Evolutionary conservation across 2,113 vertebrate species (phyloP).

Genomic region (Hippocampus abdominalis): DNA sequence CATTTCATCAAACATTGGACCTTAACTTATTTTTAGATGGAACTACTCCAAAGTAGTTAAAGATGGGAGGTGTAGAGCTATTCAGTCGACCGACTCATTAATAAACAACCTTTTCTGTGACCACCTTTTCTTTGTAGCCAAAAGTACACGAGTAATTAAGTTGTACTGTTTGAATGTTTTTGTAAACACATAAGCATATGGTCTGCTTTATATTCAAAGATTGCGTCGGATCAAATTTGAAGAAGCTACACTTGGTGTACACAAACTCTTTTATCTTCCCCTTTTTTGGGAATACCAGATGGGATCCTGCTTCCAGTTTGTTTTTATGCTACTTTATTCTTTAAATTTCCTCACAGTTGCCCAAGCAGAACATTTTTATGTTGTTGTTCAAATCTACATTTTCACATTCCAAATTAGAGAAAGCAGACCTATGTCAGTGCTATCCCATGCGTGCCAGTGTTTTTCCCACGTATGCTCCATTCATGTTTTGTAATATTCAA

Average conservation of each 20-base stretch:
- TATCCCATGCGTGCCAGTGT: no score
- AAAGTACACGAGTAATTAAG: slow-evolving; percentile 32
- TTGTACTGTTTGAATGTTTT: slow-evolving; percentile 41
- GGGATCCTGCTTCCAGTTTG: slow-evolving; percentile 52
- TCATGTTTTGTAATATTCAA: neutral
- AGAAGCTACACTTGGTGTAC: slow-evolving; percentile 30
- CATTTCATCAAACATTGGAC: slow-evolving; percentile 48
- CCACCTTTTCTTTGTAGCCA: slow-evolving; percentile 21
- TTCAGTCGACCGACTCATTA: slow-evolving; percentile 42
- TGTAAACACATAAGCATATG: slow-evolving; percentile 23
- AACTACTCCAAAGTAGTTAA: slow-evolving; percentile 59
- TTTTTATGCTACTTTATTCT: slow-evolving; percentile 39
- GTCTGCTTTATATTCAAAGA: slow-evolving; percentile 52
- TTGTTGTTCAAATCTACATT: slow-evolving; percentile 42
- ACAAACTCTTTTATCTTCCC: slow-evolving; percentile 22
- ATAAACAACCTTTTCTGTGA: slow-evolving; percentile 25
- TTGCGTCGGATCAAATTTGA: slow-evolving; percentile 48
- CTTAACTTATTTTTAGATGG: slow-evolving; percentile 63
- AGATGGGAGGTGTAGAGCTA: slow-evolving; percentile 56
- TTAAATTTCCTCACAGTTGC: slow-evolving; percentile 50
- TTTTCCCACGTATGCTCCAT: neutral
- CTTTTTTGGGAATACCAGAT: slow-evolving; percentile 46
- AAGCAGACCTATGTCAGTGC: neutral
- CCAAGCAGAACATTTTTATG: slow-evolving; percentile 57
- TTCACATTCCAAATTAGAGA: neutral